Base-by-base conservation (phyloP, 2,113 vertebrate genomes). In the Scortum barcoo region DNA sequence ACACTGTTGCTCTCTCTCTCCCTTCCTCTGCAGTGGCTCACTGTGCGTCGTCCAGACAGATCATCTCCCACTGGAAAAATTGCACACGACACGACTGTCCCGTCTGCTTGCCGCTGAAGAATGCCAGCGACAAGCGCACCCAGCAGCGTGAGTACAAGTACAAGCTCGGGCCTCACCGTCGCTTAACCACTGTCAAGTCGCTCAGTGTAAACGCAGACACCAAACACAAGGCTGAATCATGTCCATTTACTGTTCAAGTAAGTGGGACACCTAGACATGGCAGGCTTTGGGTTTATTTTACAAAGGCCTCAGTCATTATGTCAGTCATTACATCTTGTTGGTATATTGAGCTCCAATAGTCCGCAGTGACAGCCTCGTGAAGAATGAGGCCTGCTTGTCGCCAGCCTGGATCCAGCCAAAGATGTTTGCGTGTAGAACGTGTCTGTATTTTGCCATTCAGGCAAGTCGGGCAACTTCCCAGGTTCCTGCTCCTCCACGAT, bases 31-130 rank as follows among this genome's bases (percentile, higher is more conserved):
- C 94, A 99, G 98, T 99, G 96, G 98, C 98, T 93, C 98, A 99
- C 90, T 99, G 98, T 95, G 98, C 98, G 84, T 99, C 98, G 76
- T 99, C 98, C 22, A 97, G 98, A 95, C 98, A 99, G 95, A 99
- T 99, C 95, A 99, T 99, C 93, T 99, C 98, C 90, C 98, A 99
- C 90, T 96, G 95, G 95, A 96, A 96, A 91, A 96, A 96, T 80
- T 96, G 95, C 88, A 96, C 95, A 19, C 90, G 94, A 58, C 95
- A 95, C 22, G 95, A 95, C 91, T 95, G 95, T 86, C 95, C 95
- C 1, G 95, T 95, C 71, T 95, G 95, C 85, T 91, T 96, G 73
- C 94, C 95, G 14, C 89, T 96, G 65, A 96, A 96, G 90, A 96
- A 96, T 19, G 95, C 94, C 72, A 95, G 93, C 22, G 95, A 95